These are phyloP conservation scores for Aptenodytes forsteri DNA, from an alignment of 2,113 vertebrate species.

Conservation along the genomic window DNA sequence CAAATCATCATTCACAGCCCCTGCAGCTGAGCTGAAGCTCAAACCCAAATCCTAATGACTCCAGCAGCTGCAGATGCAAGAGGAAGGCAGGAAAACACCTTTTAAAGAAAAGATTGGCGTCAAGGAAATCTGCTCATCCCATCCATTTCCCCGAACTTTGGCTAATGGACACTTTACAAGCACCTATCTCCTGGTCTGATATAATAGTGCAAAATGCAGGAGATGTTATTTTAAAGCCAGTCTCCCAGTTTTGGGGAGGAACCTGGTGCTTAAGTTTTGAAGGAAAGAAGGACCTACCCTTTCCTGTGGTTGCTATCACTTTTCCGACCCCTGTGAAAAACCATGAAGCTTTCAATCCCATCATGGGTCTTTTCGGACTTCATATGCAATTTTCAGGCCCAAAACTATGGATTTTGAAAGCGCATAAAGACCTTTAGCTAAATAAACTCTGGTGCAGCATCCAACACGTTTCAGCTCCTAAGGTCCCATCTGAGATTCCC, in stretches of 20 bases:
- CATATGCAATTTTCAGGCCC: background rate
- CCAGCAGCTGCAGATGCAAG: background rate
- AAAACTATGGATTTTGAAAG: background rate
- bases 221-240: background rate
- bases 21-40: background rate
- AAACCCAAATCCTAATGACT: background rate
- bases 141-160: fast-evolving
- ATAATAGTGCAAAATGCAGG: background rate
- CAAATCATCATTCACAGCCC: too few relatives aligned
- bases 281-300: background rate
- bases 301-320: too few relatives aligned
- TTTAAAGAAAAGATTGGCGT: background rate
- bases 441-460: too few relatives aligned
- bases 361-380: background rate
- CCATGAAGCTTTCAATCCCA: background rate
- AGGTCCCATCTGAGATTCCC: background rate
- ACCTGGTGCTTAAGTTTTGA: background rate
- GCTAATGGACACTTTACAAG: background rate
- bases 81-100: background rate
- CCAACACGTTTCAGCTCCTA: fast-evolving
- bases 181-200: too few relatives aligned
- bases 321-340: fast-evolving
- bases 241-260: background rate
- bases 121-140: fast-evolving
- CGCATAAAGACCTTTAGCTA: background rate